Conservation (phyloP, 2,113 vertebrate genomes). For the Neotragus moschatus region DNA sequence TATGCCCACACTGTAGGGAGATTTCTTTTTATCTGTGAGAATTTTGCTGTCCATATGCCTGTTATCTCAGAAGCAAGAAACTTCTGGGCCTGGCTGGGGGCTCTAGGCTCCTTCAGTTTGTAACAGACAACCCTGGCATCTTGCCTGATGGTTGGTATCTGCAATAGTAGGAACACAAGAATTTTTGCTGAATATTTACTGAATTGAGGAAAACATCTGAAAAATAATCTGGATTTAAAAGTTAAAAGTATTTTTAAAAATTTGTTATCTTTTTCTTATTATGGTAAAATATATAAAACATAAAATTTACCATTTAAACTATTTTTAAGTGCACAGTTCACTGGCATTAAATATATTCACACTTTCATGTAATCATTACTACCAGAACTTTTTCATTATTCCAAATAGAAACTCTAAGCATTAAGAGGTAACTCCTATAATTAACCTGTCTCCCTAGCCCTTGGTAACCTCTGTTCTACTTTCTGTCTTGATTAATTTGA, state of each 20-base stretch:
- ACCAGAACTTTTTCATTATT: constrained; percentile 28
- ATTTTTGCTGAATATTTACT: constrained; percentile 16
- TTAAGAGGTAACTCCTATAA: background rate
- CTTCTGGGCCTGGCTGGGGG: background rate
- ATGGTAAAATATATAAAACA: constrained; percentile 15
- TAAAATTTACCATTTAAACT: background rate
- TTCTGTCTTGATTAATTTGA: background rate
- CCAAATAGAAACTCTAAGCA: background rate
- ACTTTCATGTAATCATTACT: background rate
- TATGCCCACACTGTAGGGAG: background rate
- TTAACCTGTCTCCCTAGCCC: background rate
- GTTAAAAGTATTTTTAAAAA: background rate
- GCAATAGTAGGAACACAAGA: background rate
- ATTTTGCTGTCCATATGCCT: background rate
- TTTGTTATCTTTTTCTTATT: constrained; percentile 3
- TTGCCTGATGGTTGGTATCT: background rate
- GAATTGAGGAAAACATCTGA: constrained; percentile 12
- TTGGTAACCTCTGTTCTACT: background rate
- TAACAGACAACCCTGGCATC: background rate
- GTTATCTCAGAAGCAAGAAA: background rate
- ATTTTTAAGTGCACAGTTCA: background rate
- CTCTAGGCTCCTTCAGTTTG: background rate
- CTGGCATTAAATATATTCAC: background rate
- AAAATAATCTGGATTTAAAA: constrained; percentile 5
- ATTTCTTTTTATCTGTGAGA: background rate